A percentile compares a stretch with the other conserved stretches of the same genome.
These are phyloP conservation scores for Lagodon rhomboides DNA, from an alignment of 2,797 vertebrate species.

Conservation along the genomic window DNA sequence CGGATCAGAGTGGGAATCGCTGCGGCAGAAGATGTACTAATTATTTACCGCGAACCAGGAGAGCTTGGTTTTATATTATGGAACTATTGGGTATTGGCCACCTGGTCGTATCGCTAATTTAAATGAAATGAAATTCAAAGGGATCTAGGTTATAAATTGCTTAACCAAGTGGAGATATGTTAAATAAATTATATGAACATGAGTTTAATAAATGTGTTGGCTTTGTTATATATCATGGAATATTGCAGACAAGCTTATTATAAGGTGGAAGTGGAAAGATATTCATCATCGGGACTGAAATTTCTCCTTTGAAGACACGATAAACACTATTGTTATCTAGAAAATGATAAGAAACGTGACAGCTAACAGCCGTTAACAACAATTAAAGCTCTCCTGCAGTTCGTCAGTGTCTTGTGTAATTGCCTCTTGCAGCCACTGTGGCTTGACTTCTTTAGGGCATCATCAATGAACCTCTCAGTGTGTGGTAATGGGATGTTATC, in stretches of 20 bases:
- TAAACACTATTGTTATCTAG: background rate
- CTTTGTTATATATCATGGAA: conserved; percentile 8
- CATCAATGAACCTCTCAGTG: conserved; percentile 29
- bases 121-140: conserved; percentile 25
- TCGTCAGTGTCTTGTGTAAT: conserved; percentile 6
- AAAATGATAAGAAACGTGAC: conserved; percentile 2
- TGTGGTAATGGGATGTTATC: conserved; percentile 38
- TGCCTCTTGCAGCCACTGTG: conserved; percentile 7
- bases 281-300: background rate
- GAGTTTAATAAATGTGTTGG: background rate
- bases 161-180: conserved; percentile 29
- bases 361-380: background rate
- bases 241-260: background rate
- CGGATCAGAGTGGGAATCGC: conserved; percentile 73
- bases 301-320: background rate
- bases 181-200: background rate
- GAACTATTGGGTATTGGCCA: conserved; percentile 48
- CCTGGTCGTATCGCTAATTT: conserved; percentile 59
- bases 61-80: conserved; percentile 29
- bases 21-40: conserved; percentile 72
- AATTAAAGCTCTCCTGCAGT: background rate
- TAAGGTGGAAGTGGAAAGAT: background rate
- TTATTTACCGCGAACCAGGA: conserved; percentile 73
- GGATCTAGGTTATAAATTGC: conserved; percentile 9
- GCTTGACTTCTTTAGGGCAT: conserved; percentile 19